Percentiles rank a stretch among this genome's conserved stretches.
These are phyloP conservation scores for Tylochromis polylepis DNA, from an alignment of 2,113 vertebrate species.

Conservation along the genomic window DNA sequence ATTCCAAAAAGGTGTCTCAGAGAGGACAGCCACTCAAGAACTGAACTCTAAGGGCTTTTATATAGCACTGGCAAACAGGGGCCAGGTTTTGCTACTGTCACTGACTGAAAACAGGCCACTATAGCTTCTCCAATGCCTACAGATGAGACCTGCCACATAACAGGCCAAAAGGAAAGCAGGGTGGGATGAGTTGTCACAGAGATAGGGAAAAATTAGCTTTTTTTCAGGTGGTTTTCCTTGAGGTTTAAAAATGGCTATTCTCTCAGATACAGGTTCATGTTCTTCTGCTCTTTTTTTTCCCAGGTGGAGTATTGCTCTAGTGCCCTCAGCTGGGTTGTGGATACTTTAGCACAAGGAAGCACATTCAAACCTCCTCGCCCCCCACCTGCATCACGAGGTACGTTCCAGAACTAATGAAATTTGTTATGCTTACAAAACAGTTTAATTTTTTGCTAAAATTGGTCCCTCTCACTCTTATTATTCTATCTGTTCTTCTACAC, in stretches of 20 bases:
- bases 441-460: background rate
- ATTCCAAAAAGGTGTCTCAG: background rate
- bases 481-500: background rate
- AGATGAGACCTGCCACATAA: background rate
- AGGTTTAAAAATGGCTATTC: background rate
- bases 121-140: background rate
- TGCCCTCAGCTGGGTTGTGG: slow-evolving; percentile 81
- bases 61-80: background rate
- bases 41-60: background rate
- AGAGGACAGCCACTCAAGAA: background rate
- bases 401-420: background rate
- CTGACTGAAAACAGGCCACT: background rate
- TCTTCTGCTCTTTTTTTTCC: background rate
- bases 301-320: slow-evolving; percentile 82
- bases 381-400: slow-evolving; percentile 69
- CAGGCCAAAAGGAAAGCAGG: background rate
- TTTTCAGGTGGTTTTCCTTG: background rate
- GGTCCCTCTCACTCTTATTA: background rate
- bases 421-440: background rate
- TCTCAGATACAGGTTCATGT: background rate
- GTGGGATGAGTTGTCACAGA: background rate
- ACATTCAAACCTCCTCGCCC: slow-evolving; percentile 60
- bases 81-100: background rate
- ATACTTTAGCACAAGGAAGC: slow-evolving; percentile 72
- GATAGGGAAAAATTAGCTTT: background rate